Evolutionary conservation across 1,140 invertebrate species (phyloP).

Genomic region (Drosophila serrata): DNA sequence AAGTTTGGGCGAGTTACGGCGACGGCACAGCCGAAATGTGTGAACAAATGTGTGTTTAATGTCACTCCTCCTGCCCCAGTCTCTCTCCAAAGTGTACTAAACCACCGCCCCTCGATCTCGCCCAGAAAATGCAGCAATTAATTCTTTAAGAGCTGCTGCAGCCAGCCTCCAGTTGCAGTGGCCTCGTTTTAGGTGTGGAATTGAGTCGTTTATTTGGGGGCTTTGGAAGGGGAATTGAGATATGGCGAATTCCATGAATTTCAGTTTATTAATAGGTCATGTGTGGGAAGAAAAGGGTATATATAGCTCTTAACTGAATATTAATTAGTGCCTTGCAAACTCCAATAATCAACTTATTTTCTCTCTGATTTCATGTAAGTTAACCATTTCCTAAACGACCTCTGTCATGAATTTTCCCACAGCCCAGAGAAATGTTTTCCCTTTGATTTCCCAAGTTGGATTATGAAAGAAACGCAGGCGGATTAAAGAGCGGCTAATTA

Average conservation of each 20-base stretch:
- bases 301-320: not conserved
- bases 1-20: slow-evolving; percentile 6
- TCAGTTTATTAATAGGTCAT: slow-evolving; percentile 17
- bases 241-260: slow-evolving; percentile 13
- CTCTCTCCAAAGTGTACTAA: not conserved
- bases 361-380: slow-evolving; percentile 38
- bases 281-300: not conserved
- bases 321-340: not conserved
- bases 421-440: slow-evolving; percentile 4
- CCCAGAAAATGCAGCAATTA: slow-evolving; percentile 30
- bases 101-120: slow-evolving; percentile 23
- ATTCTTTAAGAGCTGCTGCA: slow-evolving; percentile 18
- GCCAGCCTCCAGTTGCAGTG: slow-evolving; percentile 15
- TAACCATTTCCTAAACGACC: slow-evolving; percentile 18
- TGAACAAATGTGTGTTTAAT: slow-evolving; percentile 34
- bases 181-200: slow-evolving; percentile 19
- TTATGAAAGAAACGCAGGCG: slow-evolving; percentile 12
- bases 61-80: slow-evolving; percentile 15
- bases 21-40: slow-evolving; percentile 4
- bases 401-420: slow-evolving; percentile 11
- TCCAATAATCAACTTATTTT: not conserved
- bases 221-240: not conserved
- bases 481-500: slow-evolving; percentile 35
- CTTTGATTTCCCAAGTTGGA: slow-evolving; percentile 13
- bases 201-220: not conserved